Conservation (phyloP, 64 coral and sea anemone species). For the Stichodactyla helianthus region DNA sequence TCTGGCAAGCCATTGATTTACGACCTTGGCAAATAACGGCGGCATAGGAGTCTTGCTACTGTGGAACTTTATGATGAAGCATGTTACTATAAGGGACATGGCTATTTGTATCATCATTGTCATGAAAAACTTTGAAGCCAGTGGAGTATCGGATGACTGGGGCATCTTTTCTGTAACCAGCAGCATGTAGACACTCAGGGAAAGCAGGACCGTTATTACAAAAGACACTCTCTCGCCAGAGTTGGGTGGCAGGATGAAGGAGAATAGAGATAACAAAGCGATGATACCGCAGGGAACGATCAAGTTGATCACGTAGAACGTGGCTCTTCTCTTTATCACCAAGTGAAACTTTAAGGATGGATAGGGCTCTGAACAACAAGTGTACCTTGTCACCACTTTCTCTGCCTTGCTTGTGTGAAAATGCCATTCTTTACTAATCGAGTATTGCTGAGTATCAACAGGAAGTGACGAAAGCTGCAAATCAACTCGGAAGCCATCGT, state of each 20-base stretch:
- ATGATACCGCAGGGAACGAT: conserved; percentile 40
- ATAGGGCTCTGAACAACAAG: conserved; percentile 46
- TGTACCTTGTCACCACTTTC: background rate
- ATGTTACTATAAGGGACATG: conserved; percentile 37
- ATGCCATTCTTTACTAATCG: conserved; percentile 35
- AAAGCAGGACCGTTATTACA: conserved; percentile 40
- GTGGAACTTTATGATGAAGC: conserved; percentile 40
- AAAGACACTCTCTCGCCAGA: conserved; percentile 57
- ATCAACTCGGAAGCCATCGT: conserved; percentile 34
- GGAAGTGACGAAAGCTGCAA: background rate
- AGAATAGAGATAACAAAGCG: conserved; percentile 35
- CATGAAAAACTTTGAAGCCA: conserved; percentile 62
- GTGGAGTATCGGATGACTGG: conserved; percentile 37
- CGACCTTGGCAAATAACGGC: background rate
- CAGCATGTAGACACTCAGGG: conserved; percentile 50
- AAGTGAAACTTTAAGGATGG: conserved; percentile 22
- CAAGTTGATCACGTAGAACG: conserved; percentile 42
- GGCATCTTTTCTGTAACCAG: conserved; percentile 61
- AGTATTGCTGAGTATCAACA: conserved; percentile 39
- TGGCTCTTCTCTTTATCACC: conserved; percentile 35
- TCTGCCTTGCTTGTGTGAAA: background rate
- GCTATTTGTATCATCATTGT: conserved; percentile 49
- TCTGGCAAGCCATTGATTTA: conserved; percentile 50
- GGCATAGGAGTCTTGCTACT: conserved; percentile 14
- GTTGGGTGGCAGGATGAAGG: conserved; percentile 48